Percentiles rank a stretch among this genome's conserved stretches.
Evolutionary conservation across 1,140 invertebrate genomes (phyloP).

Genomic region (Cyclargus thomasi): DNA sequence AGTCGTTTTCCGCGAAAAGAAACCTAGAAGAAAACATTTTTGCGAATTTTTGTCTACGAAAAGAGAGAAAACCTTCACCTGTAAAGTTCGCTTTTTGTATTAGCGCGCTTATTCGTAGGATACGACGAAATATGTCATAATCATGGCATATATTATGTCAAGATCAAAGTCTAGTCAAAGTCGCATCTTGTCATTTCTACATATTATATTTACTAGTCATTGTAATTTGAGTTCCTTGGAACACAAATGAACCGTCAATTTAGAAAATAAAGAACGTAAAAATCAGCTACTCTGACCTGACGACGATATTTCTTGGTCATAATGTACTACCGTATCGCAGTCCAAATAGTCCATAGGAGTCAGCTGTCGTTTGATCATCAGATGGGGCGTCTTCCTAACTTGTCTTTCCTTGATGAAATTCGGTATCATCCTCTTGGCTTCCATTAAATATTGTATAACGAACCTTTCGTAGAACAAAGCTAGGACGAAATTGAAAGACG

Average conservation of each 20-base stretch:
- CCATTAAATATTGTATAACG: slow-evolving; percentile 78
- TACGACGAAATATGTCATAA: too few species aligned
- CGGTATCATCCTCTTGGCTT: slow-evolving; percentile 72
- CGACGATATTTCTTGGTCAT: neutral
- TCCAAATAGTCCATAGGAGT: slow-evolving; percentile 60
- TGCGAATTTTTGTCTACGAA: too few species aligned
- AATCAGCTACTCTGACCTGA: neutral
- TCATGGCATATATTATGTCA: too few species aligned
- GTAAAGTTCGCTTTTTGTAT: too few species aligned
- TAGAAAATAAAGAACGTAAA: neutral
- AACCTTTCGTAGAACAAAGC: slow-evolving; percentile 79
- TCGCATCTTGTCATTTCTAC: neutral
- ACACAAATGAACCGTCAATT: neutral
- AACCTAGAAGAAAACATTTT: too few species aligned
- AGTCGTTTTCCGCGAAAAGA: too few species aligned
- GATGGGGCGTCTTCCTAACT: slow-evolving; percentile 75
- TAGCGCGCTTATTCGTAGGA: too few species aligned
- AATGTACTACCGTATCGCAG: slow-evolving; percentile 32
- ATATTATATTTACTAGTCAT: neutral
- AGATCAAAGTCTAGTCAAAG: neutral
- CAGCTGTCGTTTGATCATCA: slow-evolving; percentile 62
- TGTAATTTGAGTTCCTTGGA: neutral
- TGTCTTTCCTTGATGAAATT: slow-evolving; percentile 75
- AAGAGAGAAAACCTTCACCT: too few species aligned
- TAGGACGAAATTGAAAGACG: slow-evolving; percentile 77